phyloP scores from a whole-genome alignment of 2,797 vertebrate species.

The Schizothorax lantsangensis region DNA sequence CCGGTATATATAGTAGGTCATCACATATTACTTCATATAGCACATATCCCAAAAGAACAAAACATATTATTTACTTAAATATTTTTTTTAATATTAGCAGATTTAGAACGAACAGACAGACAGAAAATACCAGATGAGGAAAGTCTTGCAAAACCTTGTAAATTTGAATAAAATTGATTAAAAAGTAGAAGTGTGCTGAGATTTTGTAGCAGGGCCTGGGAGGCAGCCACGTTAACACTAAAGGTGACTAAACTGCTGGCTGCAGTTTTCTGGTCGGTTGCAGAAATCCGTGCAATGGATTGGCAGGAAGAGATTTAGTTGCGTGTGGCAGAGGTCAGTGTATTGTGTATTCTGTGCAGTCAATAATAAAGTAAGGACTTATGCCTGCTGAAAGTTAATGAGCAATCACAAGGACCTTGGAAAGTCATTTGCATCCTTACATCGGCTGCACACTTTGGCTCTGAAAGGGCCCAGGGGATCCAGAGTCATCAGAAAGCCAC shows the following conservation, averaged over 20 bases:
- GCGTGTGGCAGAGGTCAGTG: constrained; percentile 96
- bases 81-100: neutral
- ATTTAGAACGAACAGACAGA: neutral
- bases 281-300: constrained; percentile 95
- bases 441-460: constrained; percentile 82
- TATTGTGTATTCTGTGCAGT: constrained; percentile 99
- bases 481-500: constrained; percentile 62
- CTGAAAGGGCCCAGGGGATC: constrained; percentile 78
- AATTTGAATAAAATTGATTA: neutral
- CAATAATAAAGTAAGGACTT: constrained; percentile 99
- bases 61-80: neutral
- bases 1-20: neutral
- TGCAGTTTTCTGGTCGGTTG: constrained; percentile 82
- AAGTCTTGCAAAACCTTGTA: neutral
- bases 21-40: neutral
- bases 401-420: constrained; percentile 96
- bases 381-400: constrained; percentile 96
- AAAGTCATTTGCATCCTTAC: constrained; percentile 94
- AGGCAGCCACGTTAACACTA: constrained; percentile 74
- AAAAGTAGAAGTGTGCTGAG: neutral
- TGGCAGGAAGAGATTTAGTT: constrained; percentile 96
- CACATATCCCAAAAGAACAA: neutral
- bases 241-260: constrained; percentile 82
- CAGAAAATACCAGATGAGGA: neutral
- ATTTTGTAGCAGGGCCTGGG: constrained; percentile 28